Percentiles rank a stretch among this genome's conserved stretches.
These are phyloP conservation scores for Pseudanteris insignis DNA, from an alignment of 2,888 invertebrate genomes.

Conservation along the genomic window DNA sequence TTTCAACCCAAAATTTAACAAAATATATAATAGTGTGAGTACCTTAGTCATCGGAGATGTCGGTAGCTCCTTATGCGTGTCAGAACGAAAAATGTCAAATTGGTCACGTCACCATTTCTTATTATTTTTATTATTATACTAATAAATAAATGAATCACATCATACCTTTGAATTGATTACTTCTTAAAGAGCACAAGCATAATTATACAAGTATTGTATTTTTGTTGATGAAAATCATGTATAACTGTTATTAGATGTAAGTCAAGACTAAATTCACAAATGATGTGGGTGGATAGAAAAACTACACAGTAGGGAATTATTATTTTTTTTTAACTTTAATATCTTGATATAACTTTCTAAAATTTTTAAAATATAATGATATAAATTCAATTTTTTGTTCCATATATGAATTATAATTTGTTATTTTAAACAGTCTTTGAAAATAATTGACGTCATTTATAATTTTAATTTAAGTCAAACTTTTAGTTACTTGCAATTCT, in stretches of 20 bases:
- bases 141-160: slow-evolving; percentile 53
- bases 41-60: slow-evolving; percentile 67
- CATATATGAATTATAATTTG: too few relatives aligned
- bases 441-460: too few relatives aligned
- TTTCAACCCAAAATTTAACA: slow-evolving; percentile 59
- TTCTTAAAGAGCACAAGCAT: slow-evolving; percentile 65
- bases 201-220: slow-evolving; percentile 31
- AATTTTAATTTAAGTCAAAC: too few relatives aligned
- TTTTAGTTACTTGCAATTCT: too few relatives aligned
- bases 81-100: slow-evolving; percentile 68
- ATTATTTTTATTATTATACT: slow-evolving; percentile 56
- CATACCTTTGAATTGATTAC: slow-evolving; percentile 52
- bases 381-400: too few relatives aligned
- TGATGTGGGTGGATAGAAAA: too few relatives aligned
- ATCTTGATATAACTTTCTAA: too few relatives aligned
- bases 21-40: slow-evolving; percentile 54
- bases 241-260: too few relatives aligned
- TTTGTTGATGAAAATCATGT: too few relatives aligned
- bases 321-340: slow-evolving; percentile 1
- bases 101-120: slow-evolving; percentile 67
- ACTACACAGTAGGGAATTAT: not conserved
- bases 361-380: too few relatives aligned
- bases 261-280: too few relatives aligned
- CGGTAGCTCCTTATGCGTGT: slow-evolving; percentile 67
- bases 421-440: too few relatives aligned